Conservation (phyloP, 2,113 vertebrate genomes). For the Paradisaea rubra region DNA sequence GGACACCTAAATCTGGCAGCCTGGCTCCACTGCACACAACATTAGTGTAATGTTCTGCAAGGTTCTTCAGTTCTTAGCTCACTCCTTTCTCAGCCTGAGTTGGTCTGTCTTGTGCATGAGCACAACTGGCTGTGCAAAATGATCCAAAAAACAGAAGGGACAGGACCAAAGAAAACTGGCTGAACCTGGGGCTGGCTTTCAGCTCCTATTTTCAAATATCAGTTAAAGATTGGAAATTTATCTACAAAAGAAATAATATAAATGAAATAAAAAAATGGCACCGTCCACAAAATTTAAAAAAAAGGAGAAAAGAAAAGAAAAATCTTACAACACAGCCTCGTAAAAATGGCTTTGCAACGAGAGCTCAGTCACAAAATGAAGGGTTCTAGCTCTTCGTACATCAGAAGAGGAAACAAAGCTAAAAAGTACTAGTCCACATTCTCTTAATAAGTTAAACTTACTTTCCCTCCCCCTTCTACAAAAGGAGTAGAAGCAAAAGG, state of each 20-base stretch:
- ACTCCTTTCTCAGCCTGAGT: slow-evolving; percentile 57
- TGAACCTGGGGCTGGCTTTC: slow-evolving; percentile 55
- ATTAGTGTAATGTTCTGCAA: slow-evolving; percentile 32
- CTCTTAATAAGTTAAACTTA: slow-evolving; percentile 87
- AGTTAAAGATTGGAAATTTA: slow-evolving; percentile 70
- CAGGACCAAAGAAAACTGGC: slow-evolving; percentile 63
- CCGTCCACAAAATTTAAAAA: slow-evolving; percentile 68
- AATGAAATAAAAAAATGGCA: slow-evolving; percentile 79
- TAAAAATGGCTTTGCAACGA: slow-evolving; percentile 54
- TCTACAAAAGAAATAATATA: slow-evolving; percentile 78
- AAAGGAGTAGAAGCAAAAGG: slow-evolving; percentile 70
- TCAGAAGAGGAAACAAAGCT: slow-evolving; percentile 71
- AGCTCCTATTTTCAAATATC: slow-evolving; percentile 67
- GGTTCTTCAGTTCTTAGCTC: slow-evolving; percentile 51
- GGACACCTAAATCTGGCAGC: slow-evolving; percentile 31
- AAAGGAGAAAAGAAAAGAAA: not conserved
- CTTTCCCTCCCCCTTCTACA: slow-evolving; percentile 67
- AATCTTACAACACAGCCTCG: slow-evolving; percentile 59
- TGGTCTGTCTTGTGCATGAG: slow-evolving; percentile 27
- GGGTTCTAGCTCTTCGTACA: slow-evolving; percentile 59
- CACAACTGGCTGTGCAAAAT: slow-evolving; percentile 39
- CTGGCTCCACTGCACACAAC: not conserved
- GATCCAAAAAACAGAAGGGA: slow-evolving; percentile 66
- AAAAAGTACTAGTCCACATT: slow-evolving; percentile 65
- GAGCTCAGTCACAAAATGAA: slow-evolving; percentile 60